phyloP scores from a whole-genome alignment of 2,113 vertebrate species.

The Heterotilapia buettikoferi region DNA sequence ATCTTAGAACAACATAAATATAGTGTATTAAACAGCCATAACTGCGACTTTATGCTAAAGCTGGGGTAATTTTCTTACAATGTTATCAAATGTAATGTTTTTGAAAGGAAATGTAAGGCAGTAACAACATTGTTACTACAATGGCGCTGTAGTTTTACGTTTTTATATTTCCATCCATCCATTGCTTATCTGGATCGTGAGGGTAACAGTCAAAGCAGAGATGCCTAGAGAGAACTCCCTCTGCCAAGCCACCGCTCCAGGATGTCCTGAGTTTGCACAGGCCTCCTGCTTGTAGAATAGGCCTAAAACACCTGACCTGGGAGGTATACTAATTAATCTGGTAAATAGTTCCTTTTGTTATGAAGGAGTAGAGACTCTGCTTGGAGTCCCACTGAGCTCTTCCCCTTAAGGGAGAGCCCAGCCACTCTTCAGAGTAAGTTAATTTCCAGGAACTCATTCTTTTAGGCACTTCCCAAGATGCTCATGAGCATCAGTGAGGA shows the following conservation, averaged over 20 bases:
- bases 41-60: neutral
- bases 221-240: neutral
- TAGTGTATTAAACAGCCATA: neutral
- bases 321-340: neutral
- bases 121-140: neutral
- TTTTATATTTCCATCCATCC: neutral
- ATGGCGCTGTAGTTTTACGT: neutral
- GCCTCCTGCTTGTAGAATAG: neutral
- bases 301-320: neutral
- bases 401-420: neutral
- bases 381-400: neutral
- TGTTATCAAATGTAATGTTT: neutral
- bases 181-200: accelerated
- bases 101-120: neutral
- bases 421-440: neutral
- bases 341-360: neutral
- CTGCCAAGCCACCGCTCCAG: neutral
- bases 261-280: neutral
- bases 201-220: neutral
- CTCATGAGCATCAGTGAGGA: neutral
- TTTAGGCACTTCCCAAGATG: neutral
- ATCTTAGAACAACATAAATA: neutral
- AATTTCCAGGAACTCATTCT: neutral
- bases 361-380: neutral
- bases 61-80: neutral